Evolutionary conservation across 2,113 vertebrate genomes (phyloP).

Genomic region (Numenius arquata): DNA sequence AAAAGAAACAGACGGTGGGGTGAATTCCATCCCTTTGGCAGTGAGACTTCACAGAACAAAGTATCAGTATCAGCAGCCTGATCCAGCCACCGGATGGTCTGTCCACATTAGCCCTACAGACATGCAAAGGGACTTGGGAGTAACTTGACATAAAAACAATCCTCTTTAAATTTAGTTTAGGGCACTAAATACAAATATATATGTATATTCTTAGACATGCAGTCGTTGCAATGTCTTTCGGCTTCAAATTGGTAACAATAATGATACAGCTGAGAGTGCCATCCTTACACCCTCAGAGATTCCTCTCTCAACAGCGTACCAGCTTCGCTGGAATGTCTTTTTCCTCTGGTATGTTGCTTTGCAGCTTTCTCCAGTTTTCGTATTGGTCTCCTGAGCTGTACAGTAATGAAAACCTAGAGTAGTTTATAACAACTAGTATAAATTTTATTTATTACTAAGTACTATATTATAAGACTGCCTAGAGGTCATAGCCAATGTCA

Average conservation of each 20-base stretch:
- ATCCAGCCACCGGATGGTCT: not conserved
- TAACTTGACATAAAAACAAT: not conserved
- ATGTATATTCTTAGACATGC: not conserved
- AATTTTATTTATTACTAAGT: not conserved
- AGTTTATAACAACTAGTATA: not conserved
- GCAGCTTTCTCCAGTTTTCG: not conserved
- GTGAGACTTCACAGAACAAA: not conserved
- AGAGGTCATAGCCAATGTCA: not conserved
- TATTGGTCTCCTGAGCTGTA: not conserved
- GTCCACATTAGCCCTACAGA: not conserved
- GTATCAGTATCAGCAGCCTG: not conserved
- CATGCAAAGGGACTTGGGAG: not conserved
- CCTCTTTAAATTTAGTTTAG: not conserved
- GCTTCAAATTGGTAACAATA: not conserved
- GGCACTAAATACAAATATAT: not conserved
- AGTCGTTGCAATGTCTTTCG: not conserved
- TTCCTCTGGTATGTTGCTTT: not conserved
- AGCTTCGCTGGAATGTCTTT: not conserved
- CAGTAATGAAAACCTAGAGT: not conserved
- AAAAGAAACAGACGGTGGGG: accelerated
- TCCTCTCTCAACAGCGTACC: not conserved
- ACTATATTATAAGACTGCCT: not conserved
- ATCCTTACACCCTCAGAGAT: not conserved
- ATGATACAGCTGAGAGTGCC: not conserved
- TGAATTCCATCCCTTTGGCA: not conserved